Evolutionary conservation across 2,113 vertebrate species (phyloP), one percentile per base, ranked within the genome.

Genomic region (Emberiza fucata): DNA sequence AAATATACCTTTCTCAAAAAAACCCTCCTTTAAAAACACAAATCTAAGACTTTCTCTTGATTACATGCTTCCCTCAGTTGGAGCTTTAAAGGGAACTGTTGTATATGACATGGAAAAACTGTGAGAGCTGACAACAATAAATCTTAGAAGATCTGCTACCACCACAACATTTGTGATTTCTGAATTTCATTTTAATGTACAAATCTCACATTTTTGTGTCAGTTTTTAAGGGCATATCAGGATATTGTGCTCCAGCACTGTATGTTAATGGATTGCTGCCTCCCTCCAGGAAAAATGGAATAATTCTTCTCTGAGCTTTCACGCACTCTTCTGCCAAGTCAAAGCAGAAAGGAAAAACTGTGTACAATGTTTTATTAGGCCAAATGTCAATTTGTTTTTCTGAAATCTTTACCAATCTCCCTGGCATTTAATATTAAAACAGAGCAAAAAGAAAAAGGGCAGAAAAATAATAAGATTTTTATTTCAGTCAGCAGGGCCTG

Each of bases 301-400:
- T 14, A 50, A 27, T 96, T 94, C 81, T 96, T 86, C 68, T 88
- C 87, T 96, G 95, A 96, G 90, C 81, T 96, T 94, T 93, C 79
- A 64, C 0, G 6, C 64, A 68, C n/a, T 68, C 66, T 94, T 94
- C 88, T 95, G 94, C 92, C 94, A 95, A 97, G 93, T 86, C 68
- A 63, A 88, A 95, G 85, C 75, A 94, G 81, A 96, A 94, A 95
- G 95, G 94, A 96, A 96, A 94, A 96, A 90, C 66, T 90, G 60
- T 87, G 86, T 73, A 92, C 71, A 75, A 31, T 90, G 75, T 96
- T 97, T 94, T 93, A 90, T 88, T 90, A 81, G 92, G 84, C 85
- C 93, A 93, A 96, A 95, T 86, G 85, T 95, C 92, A 94, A 60
- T 78, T 94, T 94, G 75, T 95, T 91, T 95, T 90, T 92, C 90